Base-by-base conservation (phyloP, 1,140 invertebrate genomes). In the Aleiodes sp. region DNA sequence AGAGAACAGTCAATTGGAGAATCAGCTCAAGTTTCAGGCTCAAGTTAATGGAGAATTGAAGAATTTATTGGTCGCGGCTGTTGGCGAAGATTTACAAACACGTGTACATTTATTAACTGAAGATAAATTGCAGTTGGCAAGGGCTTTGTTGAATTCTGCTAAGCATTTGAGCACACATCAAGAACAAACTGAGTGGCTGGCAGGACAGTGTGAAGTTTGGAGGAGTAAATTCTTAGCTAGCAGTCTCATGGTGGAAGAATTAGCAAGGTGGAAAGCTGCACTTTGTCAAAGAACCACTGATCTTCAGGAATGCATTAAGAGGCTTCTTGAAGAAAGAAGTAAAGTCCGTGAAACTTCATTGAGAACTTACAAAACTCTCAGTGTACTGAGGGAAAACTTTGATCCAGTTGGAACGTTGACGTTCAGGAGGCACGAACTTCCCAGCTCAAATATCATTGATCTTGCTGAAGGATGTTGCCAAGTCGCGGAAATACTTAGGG, bases 161-260 rank as follows among this genome's bases (percentile, higher is more conserved):
- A 91, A 95, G 83, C 91, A 94, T 82, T 86, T 96, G 39, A 92
- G 91, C 52, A 92, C 93, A 1, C 95, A 96, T 84, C 94, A 94
- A 82, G 96, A 98, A 83, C 94, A 97, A 87, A 93, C 95, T 2
- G 96, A 98, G 81, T 95, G 93, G 88, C 84, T 98, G 21, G 94
- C 94, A 24, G 94, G 96, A 2, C 95, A 97, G 77, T 96, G 95
- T 84, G 96, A 98, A 87, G 94, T 98, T 64, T 98, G 96, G 95
- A 90, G 95, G 70, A 97, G 94, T 77, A 98, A 98, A 90, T 98
- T 96, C 86, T 86, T 98, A 74, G 96, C 96, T 21, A 96, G 94
- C 88, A 96, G 94, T 81, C 90, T 97, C 61, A 94, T 96, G 91
- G 91, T 95, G 7, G 95, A 97, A 84, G 94, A 97, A 86, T 82